These are phyloP conservation scores for Junonia oenone DNA, from an alignment of 2,888 invertebrate species.

Conservation along the genomic window DNA sequence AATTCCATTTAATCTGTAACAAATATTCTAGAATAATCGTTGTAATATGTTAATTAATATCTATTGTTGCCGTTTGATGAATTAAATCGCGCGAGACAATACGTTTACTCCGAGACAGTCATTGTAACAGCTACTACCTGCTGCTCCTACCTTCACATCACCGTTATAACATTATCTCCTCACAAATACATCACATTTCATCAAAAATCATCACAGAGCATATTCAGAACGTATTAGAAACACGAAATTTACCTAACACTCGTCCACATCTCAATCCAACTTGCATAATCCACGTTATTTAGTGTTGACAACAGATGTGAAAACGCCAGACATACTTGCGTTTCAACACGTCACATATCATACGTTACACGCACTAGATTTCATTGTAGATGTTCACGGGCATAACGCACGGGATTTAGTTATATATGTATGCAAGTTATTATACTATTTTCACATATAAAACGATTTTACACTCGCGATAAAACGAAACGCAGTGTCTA, in stretches of 20 bases:
- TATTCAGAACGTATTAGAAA: constrained; percentile 32
- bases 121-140: constrained; percentile 3
- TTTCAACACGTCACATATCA: constrained; percentile 36
- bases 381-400: constrained; percentile 50
- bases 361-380: constrained; percentile 40
- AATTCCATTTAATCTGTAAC: neutral
- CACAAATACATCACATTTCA: neutral
- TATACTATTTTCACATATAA: constrained; percentile 65
- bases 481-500: constrained; percentile 68
- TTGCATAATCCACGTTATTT: constrained; percentile 76
- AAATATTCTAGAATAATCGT: neutral
- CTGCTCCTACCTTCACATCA: neutral
- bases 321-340: constrained; percentile 60
- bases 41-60: neutral
- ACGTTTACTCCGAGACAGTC: neutral
- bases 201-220: constrained; percentile 25
- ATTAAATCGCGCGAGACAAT: constrained; percentile 4
- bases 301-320: constrained; percentile 71
- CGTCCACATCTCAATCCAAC: constrained; percentile 69
- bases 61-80: neutral
- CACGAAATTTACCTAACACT: constrained; percentile 66
- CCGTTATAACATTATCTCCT: neutral
- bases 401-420: constrained; percentile 43
- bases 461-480: constrained; percentile 59
- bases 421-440: constrained; percentile 57